phyloP scores from a whole-genome alignment of 2,797 vertebrate species.

The Hozukius guyotensis region DNA sequence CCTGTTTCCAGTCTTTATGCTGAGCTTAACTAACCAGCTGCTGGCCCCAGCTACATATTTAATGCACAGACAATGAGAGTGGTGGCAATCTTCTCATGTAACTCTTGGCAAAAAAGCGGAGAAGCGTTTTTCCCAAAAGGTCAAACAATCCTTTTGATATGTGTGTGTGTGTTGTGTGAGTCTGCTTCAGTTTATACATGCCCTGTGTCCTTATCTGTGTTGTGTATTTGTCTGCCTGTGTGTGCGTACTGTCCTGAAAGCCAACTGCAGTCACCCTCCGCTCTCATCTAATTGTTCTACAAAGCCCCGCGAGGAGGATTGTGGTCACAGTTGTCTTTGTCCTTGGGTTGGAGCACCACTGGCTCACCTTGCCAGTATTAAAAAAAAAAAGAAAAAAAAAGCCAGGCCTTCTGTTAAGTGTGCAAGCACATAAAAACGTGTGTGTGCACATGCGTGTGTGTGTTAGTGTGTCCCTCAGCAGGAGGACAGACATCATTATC shows the following conservation, averaged over 20 bases:
- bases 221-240: background rate
- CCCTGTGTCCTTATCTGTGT: background rate
- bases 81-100: background rate
- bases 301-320: constrained; percentile 69
- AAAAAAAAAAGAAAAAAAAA: constrained; percentile 56
- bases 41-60: background rate
- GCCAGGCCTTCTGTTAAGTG: constrained; percentile 50
- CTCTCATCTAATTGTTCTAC: constrained; percentile 77
- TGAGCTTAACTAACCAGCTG: background rate
- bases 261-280: constrained; percentile 67
- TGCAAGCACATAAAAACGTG: constrained; percentile 20
- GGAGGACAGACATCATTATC: constrained; percentile 84
- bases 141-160: background rate
- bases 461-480: constrained; percentile 55
- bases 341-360: constrained; percentile 81
- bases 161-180: background rate
- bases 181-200: background rate
- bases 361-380: constrained; percentile 74
- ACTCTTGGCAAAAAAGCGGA: background rate
- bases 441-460: background rate
- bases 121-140: too few species aligned
- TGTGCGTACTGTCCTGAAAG: constrained; percentile 51
- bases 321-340: constrained; percentile 77
- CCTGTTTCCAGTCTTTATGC: too few species aligned
- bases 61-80: background rate